Evolutionary conservation across 37 sponge, comb jelly and placozoan species (phyloP).

Genomic region (Mnemiopsis leidyi): DNA sequence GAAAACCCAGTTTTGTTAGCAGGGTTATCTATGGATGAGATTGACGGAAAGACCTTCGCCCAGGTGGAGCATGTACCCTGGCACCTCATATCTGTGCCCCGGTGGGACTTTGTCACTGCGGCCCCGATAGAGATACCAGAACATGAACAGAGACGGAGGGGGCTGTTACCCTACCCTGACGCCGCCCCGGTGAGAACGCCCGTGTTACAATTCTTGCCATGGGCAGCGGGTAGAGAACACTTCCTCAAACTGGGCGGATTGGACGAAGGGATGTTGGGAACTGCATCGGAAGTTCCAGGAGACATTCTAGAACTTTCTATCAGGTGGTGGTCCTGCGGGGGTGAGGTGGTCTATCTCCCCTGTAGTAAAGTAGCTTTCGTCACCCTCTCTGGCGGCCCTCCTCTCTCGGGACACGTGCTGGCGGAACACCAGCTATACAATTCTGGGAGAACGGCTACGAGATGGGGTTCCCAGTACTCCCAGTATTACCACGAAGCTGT

Average conservation of each 20-base stretch:
- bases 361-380: slow-evolving; percentile 22
- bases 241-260: slow-evolving; percentile 39
- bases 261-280: slow-evolving; percentile 39
- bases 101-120: slow-evolving; percentile 27
- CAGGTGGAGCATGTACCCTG: slow-evolving; percentile 63
- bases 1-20: neutral
- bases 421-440: neutral
- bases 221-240: neutral
- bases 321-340: slow-evolving; percentile 31
- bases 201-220: slow-evolving; percentile 25
- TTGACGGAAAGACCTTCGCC: slow-evolving; percentile 20
- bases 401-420: too few species aligned
- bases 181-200: slow-evolving; percentile 35
- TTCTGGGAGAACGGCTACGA: neutral
- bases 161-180: neutral
- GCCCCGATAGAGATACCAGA: slow-evolving; percentile 42
- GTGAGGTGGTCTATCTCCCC: slow-evolving; percentile 50
- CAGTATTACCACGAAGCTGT: neutral
- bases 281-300: neutral
- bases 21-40: slow-evolving; percentile 51
- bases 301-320: slow-evolving; percentile 24
- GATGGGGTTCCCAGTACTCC: neutral
- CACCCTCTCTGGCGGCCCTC: neutral
- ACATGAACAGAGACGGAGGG: neutral
- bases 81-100: slow-evolving; percentile 31